Evolutionary conservation across 2,888 invertebrate species (phyloP).

Genomic region (Calliopum simillimum): DNA sequence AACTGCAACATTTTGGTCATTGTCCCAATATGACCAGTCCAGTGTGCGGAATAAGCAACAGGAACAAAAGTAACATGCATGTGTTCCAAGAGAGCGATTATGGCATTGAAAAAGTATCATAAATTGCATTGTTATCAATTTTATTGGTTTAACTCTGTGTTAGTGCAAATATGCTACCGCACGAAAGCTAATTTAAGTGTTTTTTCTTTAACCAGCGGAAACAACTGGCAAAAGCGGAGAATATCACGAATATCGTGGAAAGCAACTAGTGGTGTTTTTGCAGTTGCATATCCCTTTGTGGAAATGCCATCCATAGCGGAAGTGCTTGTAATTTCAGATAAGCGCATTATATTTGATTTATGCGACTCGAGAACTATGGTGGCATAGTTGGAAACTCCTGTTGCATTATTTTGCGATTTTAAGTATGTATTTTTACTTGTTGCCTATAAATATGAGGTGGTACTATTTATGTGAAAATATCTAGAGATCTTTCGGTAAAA

Average conservation of each 20-base stretch:
- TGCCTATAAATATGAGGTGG: neutral
- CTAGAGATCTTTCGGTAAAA: too few relatives aligned
- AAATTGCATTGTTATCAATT: slow-evolving; percentile 6
- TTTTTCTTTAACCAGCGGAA: neutral
- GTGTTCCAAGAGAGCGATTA: neutral
- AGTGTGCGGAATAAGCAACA: too few relatives aligned
- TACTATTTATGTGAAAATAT: too few relatives aligned
- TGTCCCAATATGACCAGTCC: too few relatives aligned
- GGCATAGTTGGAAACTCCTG: too few relatives aligned
- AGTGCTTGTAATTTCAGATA: slow-evolving; percentile 13
- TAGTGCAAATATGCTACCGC: neutral
- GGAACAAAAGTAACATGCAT: neutral
- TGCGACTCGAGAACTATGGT: neutral
- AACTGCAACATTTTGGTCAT: too few relatives aligned
- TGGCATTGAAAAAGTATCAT: neutral
- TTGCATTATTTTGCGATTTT: neutral
- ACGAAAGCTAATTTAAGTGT: too few relatives aligned
- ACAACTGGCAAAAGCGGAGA: neutral
- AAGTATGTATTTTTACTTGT: neutral
- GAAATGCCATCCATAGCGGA: neutral
- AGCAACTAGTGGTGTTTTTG: neutral
- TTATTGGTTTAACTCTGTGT: neutral
- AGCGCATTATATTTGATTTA: slow-evolving; percentile 12
- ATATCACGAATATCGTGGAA: neutral
- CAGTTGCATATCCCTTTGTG: neutral